Evolutionary conservation across 2,113 vertebrate species (phyloP).

Genomic region (Brienomyrus brachyistius): DNA sequence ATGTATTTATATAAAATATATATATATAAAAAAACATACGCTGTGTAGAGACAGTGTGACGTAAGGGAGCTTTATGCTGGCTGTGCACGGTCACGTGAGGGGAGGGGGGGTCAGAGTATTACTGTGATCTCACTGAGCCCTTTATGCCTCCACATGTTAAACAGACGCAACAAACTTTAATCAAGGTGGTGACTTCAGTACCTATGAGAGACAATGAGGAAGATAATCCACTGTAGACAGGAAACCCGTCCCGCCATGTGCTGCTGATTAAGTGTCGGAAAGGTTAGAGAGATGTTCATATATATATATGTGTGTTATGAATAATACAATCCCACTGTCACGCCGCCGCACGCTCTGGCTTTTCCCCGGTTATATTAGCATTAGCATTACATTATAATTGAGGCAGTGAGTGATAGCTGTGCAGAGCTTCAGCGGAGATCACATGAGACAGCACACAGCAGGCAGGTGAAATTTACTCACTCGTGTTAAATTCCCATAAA

Average conservation of each 20-base stretch:
- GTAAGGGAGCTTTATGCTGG: neutral
- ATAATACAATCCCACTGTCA: neutral
- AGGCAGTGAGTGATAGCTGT: neutral
- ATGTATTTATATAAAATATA: neutral
- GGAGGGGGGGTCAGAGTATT: conserved; percentile 4
- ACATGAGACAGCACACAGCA: neutral
- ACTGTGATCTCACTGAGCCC: conserved; percentile 12
- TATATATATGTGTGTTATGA: neutral
- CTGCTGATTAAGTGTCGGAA: neutral
- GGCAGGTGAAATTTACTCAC: neutral
- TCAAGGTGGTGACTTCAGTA: neutral
- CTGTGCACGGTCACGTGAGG: neutral
- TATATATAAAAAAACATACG: neutral
- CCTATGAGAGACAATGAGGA: neutral
- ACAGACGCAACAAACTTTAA: conserved; percentile 22
- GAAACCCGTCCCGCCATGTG: neutral
- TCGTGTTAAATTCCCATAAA: neutral
- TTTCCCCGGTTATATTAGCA: neutral
- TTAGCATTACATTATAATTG: neutral
- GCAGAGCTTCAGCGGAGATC: neutral
- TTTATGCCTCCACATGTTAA: neutral
- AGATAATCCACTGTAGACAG: neutral
- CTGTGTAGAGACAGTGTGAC: neutral
- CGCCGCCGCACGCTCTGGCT: neutral
- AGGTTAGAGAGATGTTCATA: neutral